Evolutionary conservation across 2,113 vertebrate species (phyloP).

Genomic region (Connochaetes taurinus): DNA sequence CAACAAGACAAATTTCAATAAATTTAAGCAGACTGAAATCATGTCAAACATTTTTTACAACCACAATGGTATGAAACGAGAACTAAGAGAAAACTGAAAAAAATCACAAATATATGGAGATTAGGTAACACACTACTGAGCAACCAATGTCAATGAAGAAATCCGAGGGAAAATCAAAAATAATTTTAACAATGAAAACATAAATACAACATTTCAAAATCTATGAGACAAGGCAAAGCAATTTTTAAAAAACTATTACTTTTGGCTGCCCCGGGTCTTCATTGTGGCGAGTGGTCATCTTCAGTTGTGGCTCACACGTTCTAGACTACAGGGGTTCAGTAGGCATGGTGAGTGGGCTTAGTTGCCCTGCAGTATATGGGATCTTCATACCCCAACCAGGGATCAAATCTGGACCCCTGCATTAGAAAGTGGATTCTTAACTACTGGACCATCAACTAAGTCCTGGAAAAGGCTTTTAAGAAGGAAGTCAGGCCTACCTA

Average conservation of each 20-base stretch:
- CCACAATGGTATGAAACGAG: not conserved
- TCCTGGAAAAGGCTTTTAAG: not conserved
- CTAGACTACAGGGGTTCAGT: not conserved
- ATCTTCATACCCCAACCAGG: not conserved
- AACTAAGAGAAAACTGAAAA: not conserved
- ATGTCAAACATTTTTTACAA: not conserved
- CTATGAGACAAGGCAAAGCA: not conserved
- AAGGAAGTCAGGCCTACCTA: not conserved
- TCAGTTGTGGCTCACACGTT: not conserved
- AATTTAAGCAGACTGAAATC: not conserved
- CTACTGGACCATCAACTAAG: not conserved
- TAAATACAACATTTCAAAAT: not conserved
- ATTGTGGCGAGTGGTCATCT: not conserved
- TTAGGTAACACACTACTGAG: not conserved
- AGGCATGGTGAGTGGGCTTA: fast-evolving
- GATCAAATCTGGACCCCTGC: not conserved
- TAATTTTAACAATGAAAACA: not conserved
- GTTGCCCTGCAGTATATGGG: not conserved
- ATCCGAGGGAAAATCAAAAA: not conserved
- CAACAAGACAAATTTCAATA: not conserved
- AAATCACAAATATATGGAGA: not conserved
- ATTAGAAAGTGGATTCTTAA: not conserved
- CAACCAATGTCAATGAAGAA: not conserved
- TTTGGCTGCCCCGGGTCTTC: not conserved
- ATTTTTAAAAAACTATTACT: not conserved